Base-by-base conservation (phyloP, 2,797 vertebrate species). In the Urosaurus nigricauda region DNA sequence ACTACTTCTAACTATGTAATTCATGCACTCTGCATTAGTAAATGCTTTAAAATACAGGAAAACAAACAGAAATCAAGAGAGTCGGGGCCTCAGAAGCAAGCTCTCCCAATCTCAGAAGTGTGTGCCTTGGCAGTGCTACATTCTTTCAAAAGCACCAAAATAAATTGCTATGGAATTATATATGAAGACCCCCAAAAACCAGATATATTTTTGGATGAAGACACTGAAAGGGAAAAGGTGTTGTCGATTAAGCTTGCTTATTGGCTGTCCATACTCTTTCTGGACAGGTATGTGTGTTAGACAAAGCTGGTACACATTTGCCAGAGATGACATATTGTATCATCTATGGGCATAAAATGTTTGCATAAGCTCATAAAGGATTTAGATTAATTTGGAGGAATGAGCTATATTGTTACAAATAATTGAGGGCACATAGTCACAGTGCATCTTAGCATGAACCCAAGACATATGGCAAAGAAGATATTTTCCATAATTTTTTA, bases 1-100 rank as follows among this genome's bases (percentile, higher is more conserved):
- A 96, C 95, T 95, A 95, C 93, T 94, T 91, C 89, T 90, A 95
- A 91, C 77, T 2, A 80, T 0, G 1, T 86, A 87, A 90, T 29
- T 71, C 77, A 91, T 0, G 86, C 70, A 75, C 32, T 83, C 58
- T 93, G 77, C 87, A 86, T 74, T 92, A 93, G 93, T 77, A 87
- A 92, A 90, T 81, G 3, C 93, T 93, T 93, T 89, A 83, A 81
- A 92, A 89, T 65, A 93, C 77, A 91, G 51, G 0, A 37, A 93
- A n/a, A 90, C 90, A 94, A 90, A 90, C 47, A 87, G 85, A 70
- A 93, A 94, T 89, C 35, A 84, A 78, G 87, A 93, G 17, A 79
- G 80, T 78, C 35, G 85, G 92, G 83, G 56, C 88, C 93, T 95
- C 93, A 88, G 80, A 94, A 82, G 88, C 90, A 63, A 29, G 89